phyloP scores from a whole-genome alignment of 2,888 invertebrate species.

The Carpatolechia fugitivella region DNA sequence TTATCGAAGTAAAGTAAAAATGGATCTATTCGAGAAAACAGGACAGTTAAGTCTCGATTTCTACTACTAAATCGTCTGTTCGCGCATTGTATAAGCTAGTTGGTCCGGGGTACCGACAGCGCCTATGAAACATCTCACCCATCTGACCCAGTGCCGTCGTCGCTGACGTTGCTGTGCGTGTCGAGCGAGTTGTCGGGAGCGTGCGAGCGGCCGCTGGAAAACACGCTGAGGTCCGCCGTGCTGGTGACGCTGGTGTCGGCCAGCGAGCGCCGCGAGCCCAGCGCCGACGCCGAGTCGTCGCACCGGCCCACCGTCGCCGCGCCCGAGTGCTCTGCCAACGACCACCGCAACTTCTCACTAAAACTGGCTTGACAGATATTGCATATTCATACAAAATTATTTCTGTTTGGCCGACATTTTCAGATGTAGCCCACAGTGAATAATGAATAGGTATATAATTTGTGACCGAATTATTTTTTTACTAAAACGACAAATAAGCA shows the following conservation, averaged over 20 bases:
- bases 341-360: not conserved
- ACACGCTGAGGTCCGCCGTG: constrained; percentile 89
- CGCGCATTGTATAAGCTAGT: too few species aligned
- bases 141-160: constrained; percentile 84
- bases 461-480: too few species aligned
- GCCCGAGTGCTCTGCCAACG: constrained; percentile 61
- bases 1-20: too few species aligned
- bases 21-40: too few species aligned
- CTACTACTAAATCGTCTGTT: too few species aligned
- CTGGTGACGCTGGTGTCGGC: constrained; percentile 92
- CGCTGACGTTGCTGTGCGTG: constrained; percentile 87
- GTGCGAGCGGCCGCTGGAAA: constrained; percentile 86
- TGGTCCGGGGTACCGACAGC: not conserved
- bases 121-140: constrained; percentile 64
- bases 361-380: too few species aligned
- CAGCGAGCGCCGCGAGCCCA: constrained; percentile 87
- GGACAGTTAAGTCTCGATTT: too few species aligned
- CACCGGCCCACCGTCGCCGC: constrained; percentile 46
- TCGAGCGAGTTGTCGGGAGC: constrained; percentile 87
- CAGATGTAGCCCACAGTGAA: too few species aligned
- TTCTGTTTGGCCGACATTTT: too few species aligned
- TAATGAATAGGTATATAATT: too few species aligned
- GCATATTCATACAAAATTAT: too few species aligned
- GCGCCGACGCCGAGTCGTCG: constrained; percentile 83
- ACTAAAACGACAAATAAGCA: too few species aligned